Base-by-base conservation (phyloP, 2,797 vertebrate species). In the Leptodactylus fallax region DNA sequence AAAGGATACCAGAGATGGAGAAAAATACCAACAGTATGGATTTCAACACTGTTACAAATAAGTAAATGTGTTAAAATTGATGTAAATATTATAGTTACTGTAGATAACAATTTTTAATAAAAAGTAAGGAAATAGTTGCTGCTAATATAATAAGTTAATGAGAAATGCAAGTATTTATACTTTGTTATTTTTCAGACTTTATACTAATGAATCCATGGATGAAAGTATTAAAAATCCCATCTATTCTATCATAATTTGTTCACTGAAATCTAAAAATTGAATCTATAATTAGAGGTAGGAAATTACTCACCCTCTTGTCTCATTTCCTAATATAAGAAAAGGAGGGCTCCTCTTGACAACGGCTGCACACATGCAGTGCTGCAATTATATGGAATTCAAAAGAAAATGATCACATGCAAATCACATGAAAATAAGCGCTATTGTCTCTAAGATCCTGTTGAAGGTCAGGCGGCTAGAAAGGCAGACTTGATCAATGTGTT, bases 301-400 rank as follows among this genome's bases (percentile, higher is more conserved):
- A 79, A 63, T 79, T 65, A 77, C 17, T 77, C 14, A 49, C 36
- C 83, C 74, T 36, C 36, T 63, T 79, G 61, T 65, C 61, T 51
- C 23, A 51, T 17, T 79, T 72, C 47, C 67, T 67, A 63, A 85
- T 36, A 53, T 85, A 19, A 36, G 74, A 56, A 85, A 63, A 85
- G 72, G 55, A 77, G 55, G 61, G 23, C 36, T 79, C 74, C 55
- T 79, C 60, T 56, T 79, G 74, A 85, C 60, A 79, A 79, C 19
- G 53, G 47, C 47, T 56, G 84, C 76, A 85, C 74, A 67, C 84
- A 67, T 65, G 60, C 76, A 79, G 76, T 56, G 23, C 23, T 85
- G 74, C 60, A 79, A 85, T 85, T 85, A 85, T 85, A 36, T 79
- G 65, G 45, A 63, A 85, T 85, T 85, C 74, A 85, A 85, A 85